These are phyloP conservation scores for Podargus strigoides DNA, from an alignment of 2,797 vertebrate species.

Conservation along the genomic window DNA sequence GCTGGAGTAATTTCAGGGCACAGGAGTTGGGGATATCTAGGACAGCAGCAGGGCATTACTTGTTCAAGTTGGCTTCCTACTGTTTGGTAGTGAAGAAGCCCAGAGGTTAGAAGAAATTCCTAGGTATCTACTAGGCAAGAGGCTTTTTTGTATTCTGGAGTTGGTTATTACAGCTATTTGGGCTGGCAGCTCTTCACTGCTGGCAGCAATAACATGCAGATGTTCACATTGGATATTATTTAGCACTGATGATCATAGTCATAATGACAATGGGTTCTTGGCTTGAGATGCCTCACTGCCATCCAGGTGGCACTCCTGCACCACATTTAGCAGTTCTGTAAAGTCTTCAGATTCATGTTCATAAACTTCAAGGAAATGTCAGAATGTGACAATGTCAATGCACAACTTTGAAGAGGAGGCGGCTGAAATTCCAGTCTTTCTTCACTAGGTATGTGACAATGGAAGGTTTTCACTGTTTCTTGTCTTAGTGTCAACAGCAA, in stretches of 20 bases:
- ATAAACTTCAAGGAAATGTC: not conserved
- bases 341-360: not conserved
- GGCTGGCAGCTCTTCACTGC: not conserved
- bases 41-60: not conserved
- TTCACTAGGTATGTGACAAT: not conserved
- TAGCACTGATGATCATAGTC: not conserved
- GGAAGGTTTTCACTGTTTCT: not conserved
- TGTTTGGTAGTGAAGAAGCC: not conserved
- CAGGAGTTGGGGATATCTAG: not conserved
- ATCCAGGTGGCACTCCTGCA: not conserved
- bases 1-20: not conserved
- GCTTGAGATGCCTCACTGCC: not conserved
- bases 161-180: not conserved
- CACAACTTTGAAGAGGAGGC: not conserved
- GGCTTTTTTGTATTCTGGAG: not conserved
- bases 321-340: not conserved
- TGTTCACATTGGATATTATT: not conserved
- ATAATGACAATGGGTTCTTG: not conserved
- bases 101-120: constrained; percentile 1
- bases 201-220: constrained; percentile 23
- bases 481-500: not conserved
- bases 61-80: not conserved
- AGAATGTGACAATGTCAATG: not conserved
- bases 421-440: not conserved
- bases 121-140: not conserved